Evolutionary conservation across 1,140 invertebrate species (phyloP), one percentile per base, ranked within the genome.

Genomic region (Heliconius himera): DNA sequence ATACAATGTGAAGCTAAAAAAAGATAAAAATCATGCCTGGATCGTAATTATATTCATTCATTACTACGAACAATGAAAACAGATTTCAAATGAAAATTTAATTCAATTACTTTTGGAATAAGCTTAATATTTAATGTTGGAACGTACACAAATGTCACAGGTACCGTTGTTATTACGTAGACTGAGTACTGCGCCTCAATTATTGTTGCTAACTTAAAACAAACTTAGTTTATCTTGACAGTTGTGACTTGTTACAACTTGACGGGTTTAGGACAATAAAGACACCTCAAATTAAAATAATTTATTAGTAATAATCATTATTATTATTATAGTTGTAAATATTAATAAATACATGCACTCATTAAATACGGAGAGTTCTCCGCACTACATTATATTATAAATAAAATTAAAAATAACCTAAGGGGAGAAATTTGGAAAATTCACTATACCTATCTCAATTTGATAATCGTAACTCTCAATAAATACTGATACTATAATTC

Each of bases 231-330:
- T 41, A 72, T 20, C 70, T 72, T 41, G 36, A 72, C 70, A 72
- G 70, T 72, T 41, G 33, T 72, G n/a, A 72, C 29, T 72, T 72
- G 70, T 72, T 33, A 72, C 11, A 72, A 72, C 70, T 72, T 66
- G 13, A 26, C 60, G 22, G 13, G 60, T 26, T 66, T 72, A 72
- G 70, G 70, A n/a, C 36, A 72, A 72, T 72, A 72, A 72, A n/a
- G 70, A 72, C 70, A 72, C 20, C 2, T 72, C 70, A 72, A 36
- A 41, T 72, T 72, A 72, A 72, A 38, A 41, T 72, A 72, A 72
- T 72, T 72, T 72, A 72, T 38, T 72, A 36, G n/a, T 72, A 72
- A 8, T 72, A 9, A 95, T 95, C 0, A 95, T 96, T 0, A 94
- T 97, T 72, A 96, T 60, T 26, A 60, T 29, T 29, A 26, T 29